Evolutionary conservation across 1,140 invertebrate genomes (phyloP).

Genomic region (Zaprionus taronus): DNA sequence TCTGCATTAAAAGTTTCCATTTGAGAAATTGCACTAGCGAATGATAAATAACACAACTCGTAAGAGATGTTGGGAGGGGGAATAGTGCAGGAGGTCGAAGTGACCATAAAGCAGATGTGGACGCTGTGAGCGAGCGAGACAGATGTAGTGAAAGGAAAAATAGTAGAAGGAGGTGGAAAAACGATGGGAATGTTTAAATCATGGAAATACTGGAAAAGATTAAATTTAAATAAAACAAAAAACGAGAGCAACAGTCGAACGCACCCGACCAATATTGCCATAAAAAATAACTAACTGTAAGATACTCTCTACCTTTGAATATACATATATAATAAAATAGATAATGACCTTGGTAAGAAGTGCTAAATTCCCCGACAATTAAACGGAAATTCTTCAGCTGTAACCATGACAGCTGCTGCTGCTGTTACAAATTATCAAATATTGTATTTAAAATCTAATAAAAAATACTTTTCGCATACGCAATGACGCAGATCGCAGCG

Average conservation of each 20-base stretch:
- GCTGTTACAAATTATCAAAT: slow-evolving; percentile 32
- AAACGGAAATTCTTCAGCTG: background rate
- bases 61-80: background rate
- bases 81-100: slow-evolving; percentile 8
- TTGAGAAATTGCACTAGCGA: slow-evolving; percentile 72
- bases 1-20: slow-evolving; percentile 50
- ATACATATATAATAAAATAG: no score
- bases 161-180: background rate
- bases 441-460: slow-evolving; percentile 55
- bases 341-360: background rate
- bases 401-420: slow-evolving; percentile 38
- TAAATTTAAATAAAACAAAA: no score
- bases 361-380: background rate
- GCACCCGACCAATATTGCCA: no score
- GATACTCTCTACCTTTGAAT: no score
- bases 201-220: background rate
- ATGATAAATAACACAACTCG: slow-evolving; percentile 72
- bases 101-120: slow-evolving; percentile 28
- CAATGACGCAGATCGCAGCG: slow-evolving; percentile 48
- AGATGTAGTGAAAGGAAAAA: background rate
- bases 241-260: no score
- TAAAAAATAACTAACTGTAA: no score
- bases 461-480: slow-evolving; percentile 25
- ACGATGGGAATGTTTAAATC: background rate
- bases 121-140: background rate